Evolutionary conservation across 2,113 vertebrate species (phyloP), one percentile per base, ranked within the genome.

Genomic region (Phylloscopus trochiloides): DNA sequence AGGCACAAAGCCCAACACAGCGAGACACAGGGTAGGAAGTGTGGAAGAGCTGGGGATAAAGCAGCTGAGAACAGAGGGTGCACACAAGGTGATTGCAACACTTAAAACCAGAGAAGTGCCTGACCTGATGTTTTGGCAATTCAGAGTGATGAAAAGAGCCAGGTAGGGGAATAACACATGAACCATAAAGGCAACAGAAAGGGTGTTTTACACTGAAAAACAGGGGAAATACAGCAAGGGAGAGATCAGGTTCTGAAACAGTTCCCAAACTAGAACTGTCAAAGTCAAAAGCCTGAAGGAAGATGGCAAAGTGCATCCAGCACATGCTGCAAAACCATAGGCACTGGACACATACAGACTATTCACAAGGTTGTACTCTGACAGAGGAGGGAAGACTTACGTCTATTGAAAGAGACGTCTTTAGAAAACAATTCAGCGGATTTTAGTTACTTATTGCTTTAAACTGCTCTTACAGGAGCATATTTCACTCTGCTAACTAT

Each of bases 11-110:
- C 47, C 43, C 50, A 40, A 17, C 12, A n/a, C 1, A 2, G 47
- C 0, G 0, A 88, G 32, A 48, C 38, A 66, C 0, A 51, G 45
- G 34, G 32, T 18, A 58, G 52, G 63, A 92, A 82, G 7, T 0
- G 4, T 29, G 62, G 21, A 65, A 57, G 45, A 86, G 28, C 0
- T n/a, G 70, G 50, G 42, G 58, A 92, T 22, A 88, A 54, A 73
- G 38, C 32, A 86, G 42, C 12, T 24, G 71, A 76, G 31, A 86
- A 55, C 12, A 80, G 61, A 72, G 80, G 47, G 31, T 82, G 51
- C 85, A 83, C 20, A 88, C 58, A 72, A 77, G 17, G 47, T 24
- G 40, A 31, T 2, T 74, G 18, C 68, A 77, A 92, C 43, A 55
- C 67, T 52, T 57, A 26, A 57, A 72, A 65, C 21, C 12, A 72